Evolutionary conservation across 2,888 invertebrate species (phyloP).

Genomic region (Mimumesa dahlbomi): DNA sequence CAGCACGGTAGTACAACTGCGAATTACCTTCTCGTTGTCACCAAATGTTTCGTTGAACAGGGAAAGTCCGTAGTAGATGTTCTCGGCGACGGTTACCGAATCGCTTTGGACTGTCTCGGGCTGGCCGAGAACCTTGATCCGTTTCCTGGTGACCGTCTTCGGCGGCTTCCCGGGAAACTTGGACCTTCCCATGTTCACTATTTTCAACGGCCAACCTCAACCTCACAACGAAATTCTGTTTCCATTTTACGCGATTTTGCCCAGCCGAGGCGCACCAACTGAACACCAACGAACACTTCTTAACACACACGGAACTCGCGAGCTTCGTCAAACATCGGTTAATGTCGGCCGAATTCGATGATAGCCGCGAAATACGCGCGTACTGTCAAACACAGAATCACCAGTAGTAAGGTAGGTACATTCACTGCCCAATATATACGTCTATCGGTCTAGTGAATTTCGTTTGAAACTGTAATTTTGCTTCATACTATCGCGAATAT

Average conservation of each 20-base stretch:
- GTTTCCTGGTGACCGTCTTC: constrained; percentile 92
- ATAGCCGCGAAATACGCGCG: constrained; percentile 74
- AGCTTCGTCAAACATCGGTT: constrained; percentile 64
- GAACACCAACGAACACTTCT: constrained; percentile 70
- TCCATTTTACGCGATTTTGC: constrained; percentile 74
- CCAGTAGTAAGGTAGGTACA: constrained; percentile 55
- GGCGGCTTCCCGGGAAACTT: constrained; percentile 94
- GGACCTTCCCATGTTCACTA: constrained; percentile 88
- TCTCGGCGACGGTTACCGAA: constrained; percentile 81
- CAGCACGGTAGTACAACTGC: constrained; percentile 34
- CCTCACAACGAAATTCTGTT: constrained; percentile 71
- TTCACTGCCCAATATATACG: constrained; percentile 39
- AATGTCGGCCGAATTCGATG: constrained; percentile 62
- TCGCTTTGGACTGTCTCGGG: constrained; percentile 81
- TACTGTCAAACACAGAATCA: constrained; percentile 68
- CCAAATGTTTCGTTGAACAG: constrained; percentile 78
- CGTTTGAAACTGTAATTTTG: not conserved
- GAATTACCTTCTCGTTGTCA: constrained; percentile 78
- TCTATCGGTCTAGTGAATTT: constrained; percentile 49
- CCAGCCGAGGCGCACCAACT: constrained; percentile 68
- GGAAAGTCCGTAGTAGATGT: constrained; percentile 80
- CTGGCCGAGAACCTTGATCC: constrained; percentile 89
- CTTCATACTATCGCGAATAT: no score
- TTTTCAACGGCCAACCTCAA: constrained; percentile 82
- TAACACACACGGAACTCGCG: constrained; percentile 59